Base-by-base conservation (phyloP, 2,113 vertebrate species). In the Tricholaema leucomelas region DNA sequence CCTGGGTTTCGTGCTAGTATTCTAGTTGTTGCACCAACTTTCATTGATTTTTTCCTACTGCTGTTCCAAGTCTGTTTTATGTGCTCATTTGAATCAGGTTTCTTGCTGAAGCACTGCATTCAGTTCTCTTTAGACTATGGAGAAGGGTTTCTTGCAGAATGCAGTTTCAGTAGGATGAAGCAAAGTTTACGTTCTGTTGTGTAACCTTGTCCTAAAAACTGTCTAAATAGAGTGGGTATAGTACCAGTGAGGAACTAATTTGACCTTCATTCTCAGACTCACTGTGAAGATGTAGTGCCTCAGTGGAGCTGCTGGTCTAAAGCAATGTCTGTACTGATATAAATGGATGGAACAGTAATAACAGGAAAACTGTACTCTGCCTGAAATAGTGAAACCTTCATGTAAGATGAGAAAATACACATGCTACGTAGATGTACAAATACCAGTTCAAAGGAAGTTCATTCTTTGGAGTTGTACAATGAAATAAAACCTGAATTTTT, bases 121-220 rank as follows among this genome's bases (percentile, higher is more conserved):
- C 74, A 48, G 50, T 58, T 76, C 88, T 90, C 64, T 48, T 56
- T 79, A 93, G 81, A 65, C 33, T 61, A 25, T 38, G 71, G 81
- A 85, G 90, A 67, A 89, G 42, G 60, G 71, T 70, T 87, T 87
- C 46, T 42, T 89, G 79, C 35, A 60, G 46, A 87, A 65, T n/a
- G 38, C 27, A 44, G 12, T 38, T 85, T 83, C 30, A 31, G 64
- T 25, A 66, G 33, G 63, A 63, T 87, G 52, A 77, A 87, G 74
- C 31, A 0, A 58, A 64, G 63, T 54, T 63, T 77, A 56, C 42
- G 79, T 76, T 74, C 33, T 85, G 3, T 93, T 91, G 59, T 54
- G 17, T 91, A 91, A 87, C 65, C 65, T 92, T 94, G 78, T 85
- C 67, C 84, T 67, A 63, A 92, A 85, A 91, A 69, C 28, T 7